phyloP scores from a whole-genome alignment of 2,888 invertebrate genomes.

The Euzetes globulus region DNA sequence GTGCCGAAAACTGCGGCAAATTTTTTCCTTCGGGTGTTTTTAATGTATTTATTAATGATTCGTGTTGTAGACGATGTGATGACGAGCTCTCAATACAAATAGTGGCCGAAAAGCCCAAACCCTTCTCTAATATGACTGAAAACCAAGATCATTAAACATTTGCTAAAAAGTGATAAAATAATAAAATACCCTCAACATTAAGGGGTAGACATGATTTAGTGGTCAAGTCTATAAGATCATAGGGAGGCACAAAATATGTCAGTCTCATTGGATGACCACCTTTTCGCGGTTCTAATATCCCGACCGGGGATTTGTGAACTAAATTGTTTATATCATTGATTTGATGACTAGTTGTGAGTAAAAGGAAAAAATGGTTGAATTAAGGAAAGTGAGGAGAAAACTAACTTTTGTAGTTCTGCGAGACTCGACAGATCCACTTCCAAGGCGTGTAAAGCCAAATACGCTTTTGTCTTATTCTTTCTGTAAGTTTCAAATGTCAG shows the following conservation, averaged over 20 bases:
- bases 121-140: slow-evolving; percentile 54
- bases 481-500: slow-evolving; percentile 42
- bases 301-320: slow-evolving; percentile 81
- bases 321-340: slow-evolving; percentile 62
- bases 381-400: neutral
- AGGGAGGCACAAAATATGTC: slow-evolving; percentile 88
- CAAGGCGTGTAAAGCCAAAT: slow-evolving; percentile 79
- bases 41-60: slow-evolving; percentile 48
- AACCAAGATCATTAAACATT: too few species aligned
- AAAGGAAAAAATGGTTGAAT: slow-evolving; percentile 27
- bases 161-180: neutral
- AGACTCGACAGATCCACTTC: slow-evolving; percentile 78
- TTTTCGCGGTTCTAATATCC: slow-evolving; percentile 68
- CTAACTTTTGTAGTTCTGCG: slow-evolving; percentile 56
- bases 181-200: slow-evolving; percentile 56
- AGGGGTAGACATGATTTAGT: slow-evolving; percentile 64
- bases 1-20: slow-evolving; percentile 68
- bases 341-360: slow-evolving; percentile 45
- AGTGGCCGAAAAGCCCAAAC: slow-evolving; percentile 75
- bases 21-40: slow-evolving; percentile 66
- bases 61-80: slow-evolving; percentile 68
- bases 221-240: slow-evolving; percentile 74
- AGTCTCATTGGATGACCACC: slow-evolving; percentile 89
- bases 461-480: slow-evolving; percentile 89
- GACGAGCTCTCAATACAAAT: slow-evolving; percentile 77